Conservation (phyloP, 2,797 vertebrate genomes). For the Lindbergichthys nudifrons region DNA sequence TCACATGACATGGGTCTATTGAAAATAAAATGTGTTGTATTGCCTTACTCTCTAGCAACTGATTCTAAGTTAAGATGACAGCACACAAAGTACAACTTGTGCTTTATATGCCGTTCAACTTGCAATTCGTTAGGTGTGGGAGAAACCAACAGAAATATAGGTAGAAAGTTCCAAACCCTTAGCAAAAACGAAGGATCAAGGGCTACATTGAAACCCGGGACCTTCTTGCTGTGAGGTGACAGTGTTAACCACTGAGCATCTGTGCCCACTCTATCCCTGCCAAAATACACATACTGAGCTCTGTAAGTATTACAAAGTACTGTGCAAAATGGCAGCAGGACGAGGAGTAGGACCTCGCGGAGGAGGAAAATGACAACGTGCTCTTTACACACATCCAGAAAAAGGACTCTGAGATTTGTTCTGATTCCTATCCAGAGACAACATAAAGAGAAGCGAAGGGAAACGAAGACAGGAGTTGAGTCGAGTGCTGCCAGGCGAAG, state of each 20-base stretch:
- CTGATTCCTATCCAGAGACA: constrained; percentile 27
- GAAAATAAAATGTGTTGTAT: too few relatives aligned
- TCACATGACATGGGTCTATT: too few relatives aligned
- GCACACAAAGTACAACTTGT: not conserved
- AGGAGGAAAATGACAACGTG: constrained; percentile 7
- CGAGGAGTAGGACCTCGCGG: not conserved
- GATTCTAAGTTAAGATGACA: too few relatives aligned
- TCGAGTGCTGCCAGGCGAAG: constrained; percentile 30
- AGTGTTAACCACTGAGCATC: constrained; percentile 2
- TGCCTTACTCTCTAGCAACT: too few relatives aligned
- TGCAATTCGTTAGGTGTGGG: constrained; percentile 1
- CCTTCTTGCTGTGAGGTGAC: constrained; percentile 5
- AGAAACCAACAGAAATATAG: constrained; percentile 9
- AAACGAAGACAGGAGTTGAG: constrained; percentile 21
- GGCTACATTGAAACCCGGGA: constrained; percentile 1
- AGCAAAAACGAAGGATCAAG: constrained; percentile 12
- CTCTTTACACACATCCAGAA: constrained; percentile 13
- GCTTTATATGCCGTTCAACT: not conserved
- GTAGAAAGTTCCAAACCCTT: not conserved
- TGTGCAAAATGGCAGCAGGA: constrained; percentile 17
- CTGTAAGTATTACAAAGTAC: constrained; percentile 7
- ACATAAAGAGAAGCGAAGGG: constrained; percentile 23
- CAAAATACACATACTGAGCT: constrained; percentile 20
- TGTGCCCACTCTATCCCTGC: not conserved
- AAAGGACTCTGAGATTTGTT: constrained; percentile 9